Percentiles rank a stretch among this genome's conserved stretches.
Evolutionary conservation across 2,113 vertebrate genomes (phyloP).

Genomic region (Callaeas wilsoni): DNA sequence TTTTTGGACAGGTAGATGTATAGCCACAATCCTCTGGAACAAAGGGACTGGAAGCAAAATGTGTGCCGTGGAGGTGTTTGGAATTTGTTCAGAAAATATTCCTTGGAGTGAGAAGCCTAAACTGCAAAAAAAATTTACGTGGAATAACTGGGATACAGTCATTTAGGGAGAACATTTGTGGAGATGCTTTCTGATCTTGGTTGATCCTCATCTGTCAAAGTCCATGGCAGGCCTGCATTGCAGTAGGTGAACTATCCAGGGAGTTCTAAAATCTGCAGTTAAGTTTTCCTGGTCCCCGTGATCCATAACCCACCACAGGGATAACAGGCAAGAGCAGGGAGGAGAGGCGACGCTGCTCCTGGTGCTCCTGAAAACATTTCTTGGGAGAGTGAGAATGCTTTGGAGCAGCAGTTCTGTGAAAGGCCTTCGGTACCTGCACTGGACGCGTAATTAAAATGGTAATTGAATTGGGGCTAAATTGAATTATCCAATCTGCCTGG

Average conservation of each 20-base stretch:
- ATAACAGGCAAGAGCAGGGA: rapidly evolving
- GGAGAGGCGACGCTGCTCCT: not conserved
- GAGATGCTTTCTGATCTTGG: not conserved
- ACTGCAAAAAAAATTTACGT: rapidly evolving
- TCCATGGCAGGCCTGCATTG: not conserved
- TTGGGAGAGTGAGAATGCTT: not conserved
- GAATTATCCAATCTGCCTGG: not conserved
- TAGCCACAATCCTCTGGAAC: not conserved
- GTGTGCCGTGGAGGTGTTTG: rapidly evolving
- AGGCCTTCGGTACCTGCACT: not conserved
- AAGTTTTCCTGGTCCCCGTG: rapidly evolving
- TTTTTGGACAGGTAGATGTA: not conserved
- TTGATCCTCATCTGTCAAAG: rapidly evolving
- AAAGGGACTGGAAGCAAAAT: not conserved
- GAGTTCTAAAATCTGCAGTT: not conserved
- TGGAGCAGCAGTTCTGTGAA: rapidly evolving
- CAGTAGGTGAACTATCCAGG: not conserved
- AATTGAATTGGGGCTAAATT: not conserved
- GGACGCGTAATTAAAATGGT: not conserved
- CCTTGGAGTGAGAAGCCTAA: not conserved
- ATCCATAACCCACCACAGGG: rapidly evolving
- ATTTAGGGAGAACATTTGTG: not conserved
- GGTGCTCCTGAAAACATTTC: not conserved
- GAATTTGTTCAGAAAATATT: not conserved
- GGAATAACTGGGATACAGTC: rapidly evolving